Evolutionary conservation across 2,888 invertebrate genomes (phyloP), one percentile per base, ranked within the genome.

Genomic region (Eristalis pertinax): DNA sequence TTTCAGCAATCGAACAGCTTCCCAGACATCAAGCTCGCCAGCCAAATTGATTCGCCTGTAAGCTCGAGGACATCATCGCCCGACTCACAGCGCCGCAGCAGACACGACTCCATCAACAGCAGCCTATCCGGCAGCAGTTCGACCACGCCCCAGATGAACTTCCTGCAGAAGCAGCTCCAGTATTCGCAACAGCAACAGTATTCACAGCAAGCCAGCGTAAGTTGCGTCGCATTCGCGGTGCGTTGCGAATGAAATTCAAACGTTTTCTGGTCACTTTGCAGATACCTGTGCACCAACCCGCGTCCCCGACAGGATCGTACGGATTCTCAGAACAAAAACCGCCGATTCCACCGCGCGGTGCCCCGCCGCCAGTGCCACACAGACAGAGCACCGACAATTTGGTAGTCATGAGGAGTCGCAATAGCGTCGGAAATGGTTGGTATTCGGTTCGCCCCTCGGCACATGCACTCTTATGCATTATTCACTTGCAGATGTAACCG

Each of bases 281-380:
- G 87, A 73, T 87, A 80, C 84, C 84, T 69, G 88, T 89, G 65
- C 88, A 90, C 38, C 89, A 90, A 69, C 92, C 93, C 41, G 90
- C 93, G 4, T 91, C 92, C 56, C 90, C 92, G 74, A 90, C 91
- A 68, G 89, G 89, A 64, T 90, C 91, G 60, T 89, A 90, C 41
- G 91, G 90, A 38, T 91, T 91, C 82, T 90, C 90, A 24, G 94
- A 94, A 38, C 92, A 92, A 76, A 94, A 94, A 89, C 95, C 95
- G 56, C 95, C 95, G 0, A 94, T 95, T 88, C 95, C 95, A 82
- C 95, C 95, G 1, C 92, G 95, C 89, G 94, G 94, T 10, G 94
- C 94, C 19, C 94, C 95, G 11, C 95, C 95, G 10, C 94, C 95
- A 50, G 92, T 95, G 75, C 95, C 94, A 70, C 91, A 91, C 72